A percentile compares a stretch with the other conserved stretches of the same genome.
phyloP scores from a whole-genome alignment of 2,797 vertebrate genomes.

The Dipus sagitta region DNA sequence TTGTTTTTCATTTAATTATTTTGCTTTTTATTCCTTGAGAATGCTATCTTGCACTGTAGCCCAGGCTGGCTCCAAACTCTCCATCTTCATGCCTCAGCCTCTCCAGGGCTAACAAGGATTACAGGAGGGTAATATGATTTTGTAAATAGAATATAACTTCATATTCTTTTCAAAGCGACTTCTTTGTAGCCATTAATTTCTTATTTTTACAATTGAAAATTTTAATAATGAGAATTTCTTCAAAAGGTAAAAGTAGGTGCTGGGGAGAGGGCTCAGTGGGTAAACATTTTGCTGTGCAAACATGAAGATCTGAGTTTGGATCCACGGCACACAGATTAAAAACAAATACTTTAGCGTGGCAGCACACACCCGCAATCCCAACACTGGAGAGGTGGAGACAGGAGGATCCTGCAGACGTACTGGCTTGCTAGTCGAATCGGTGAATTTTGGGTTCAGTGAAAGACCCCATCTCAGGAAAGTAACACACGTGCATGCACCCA shows the following conservation, averaged over 20 bases:
- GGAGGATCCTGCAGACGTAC: too few species aligned
- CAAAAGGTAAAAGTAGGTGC: neutral
- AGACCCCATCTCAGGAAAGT: too few species aligned
- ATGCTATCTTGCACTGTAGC: neutral
- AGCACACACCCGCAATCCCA: too few species aligned
- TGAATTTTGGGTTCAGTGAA: too few species aligned
- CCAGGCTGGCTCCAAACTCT: neutral
- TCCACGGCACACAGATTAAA: too few species aligned
- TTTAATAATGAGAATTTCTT: neutral
- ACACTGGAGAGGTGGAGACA: too few species aligned
- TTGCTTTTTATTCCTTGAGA: neutral
- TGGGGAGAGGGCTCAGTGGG: too few species aligned
- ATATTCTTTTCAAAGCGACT: neutral
- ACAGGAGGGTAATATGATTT: constrained; percentile 88
- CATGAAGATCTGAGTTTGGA: too few species aligned
- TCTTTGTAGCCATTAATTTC: neutral
- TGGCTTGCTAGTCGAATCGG: too few species aligned
- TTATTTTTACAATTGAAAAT: constrained; percentile 26
- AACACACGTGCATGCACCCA: too few species aligned
- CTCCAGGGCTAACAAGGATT: neutral
- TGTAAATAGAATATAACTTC: neutral
- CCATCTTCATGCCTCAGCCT: neutral
- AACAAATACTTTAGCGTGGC: too few species aligned
- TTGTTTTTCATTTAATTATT: neutral
- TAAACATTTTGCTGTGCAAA: too few species aligned